Evolutionary conservation across 2,797 vertebrate genomes (phyloP), one percentile per base, ranked within the genome.

Genomic region (Brachyrhaphis roseni): DNA sequence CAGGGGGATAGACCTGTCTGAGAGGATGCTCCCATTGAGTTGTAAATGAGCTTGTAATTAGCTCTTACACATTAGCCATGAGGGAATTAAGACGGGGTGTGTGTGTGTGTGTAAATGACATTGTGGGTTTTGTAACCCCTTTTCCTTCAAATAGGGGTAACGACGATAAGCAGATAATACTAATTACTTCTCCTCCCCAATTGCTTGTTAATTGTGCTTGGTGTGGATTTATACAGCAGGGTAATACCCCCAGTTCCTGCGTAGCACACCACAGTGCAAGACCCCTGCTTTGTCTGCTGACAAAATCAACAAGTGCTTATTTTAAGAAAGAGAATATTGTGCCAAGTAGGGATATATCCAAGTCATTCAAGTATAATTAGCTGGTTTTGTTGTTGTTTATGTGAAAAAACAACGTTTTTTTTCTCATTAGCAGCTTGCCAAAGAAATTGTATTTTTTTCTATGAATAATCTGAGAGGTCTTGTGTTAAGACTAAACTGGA

Each of bases 181-280:
- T 95, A 96, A 96, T 95, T 95, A 95, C 93, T 95, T 94, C 94
- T 95, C 95, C 95, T 94, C 95, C 95, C 95, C 95, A 93, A 85
- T 94, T 95, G 94, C 94, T 95, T 95, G 95, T 96, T 95, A 95
- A 95, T 95, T 95, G 95, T 92, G 91, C 88, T 94, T 93, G 88
- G 88, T 95, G 92, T 95, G 94, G 93, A 94, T 95, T 95, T 95
- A 93, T 92, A 92, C 91, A 88, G 87, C 76, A 73, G 86, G 87
- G 89, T 94, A 94, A 94, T 90, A 89, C 89, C 86, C 87, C 81
- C 76, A 81, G 82, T 82, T 80, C 75, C 81, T 46, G 84, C 71
- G 82, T 74, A 83, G 78, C 84, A 83, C 85, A 87, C 87, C 47
- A 78, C 77, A 72, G 82, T 31, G 41, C 77, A 75, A 70, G 28